Conservation (phyloP, 2,888 invertebrate genomes). For the Agonopterix heracliana region DNA sequence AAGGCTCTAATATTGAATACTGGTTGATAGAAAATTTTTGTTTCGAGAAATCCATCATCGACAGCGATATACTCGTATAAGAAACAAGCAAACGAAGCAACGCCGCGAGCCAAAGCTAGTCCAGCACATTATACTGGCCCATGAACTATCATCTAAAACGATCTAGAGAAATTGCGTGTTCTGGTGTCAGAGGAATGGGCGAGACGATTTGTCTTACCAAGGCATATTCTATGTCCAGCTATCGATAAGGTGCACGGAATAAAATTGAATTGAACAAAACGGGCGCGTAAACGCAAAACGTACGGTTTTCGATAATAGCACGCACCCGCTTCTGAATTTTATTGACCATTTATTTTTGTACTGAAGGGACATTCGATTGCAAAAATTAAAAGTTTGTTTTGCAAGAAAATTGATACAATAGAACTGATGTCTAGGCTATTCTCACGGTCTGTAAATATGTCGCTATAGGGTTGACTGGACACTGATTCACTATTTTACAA, state of each 20-base stretch:
- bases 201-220: slow-evolving; percentile 42
- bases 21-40: too few species aligned
- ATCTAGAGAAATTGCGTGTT: slow-evolving; percentile 49
- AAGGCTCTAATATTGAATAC: too few species aligned
- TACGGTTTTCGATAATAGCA: slow-evolving; percentile 1
- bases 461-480: too few species aligned
- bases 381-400: too few species aligned
- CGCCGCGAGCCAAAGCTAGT: slow-evolving; percentile 28
- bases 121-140: slow-evolving; percentile 28
- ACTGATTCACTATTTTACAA: too few species aligned
- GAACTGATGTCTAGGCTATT: too few species aligned
- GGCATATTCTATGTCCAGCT: slow-evolving; percentile 33
- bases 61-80: too few species aligned
- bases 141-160: slow-evolving; percentile 38
- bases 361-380: too few species aligned
- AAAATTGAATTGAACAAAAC: slow-evolving; percentile 18
- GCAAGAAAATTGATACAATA: too few species aligned
- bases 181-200: slow-evolving; percentile 33
- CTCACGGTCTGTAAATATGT: too few species aligned
- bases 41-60: too few species aligned
- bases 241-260: slow-evolving; percentile 23
- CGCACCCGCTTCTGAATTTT: background rate
- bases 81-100: slow-evolving; percentile 7
- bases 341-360: background rate
- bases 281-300: slow-evolving; percentile 8